These are phyloP conservation scores for Rhyzopertha dominica DNA, from an alignment of 1,140 invertebrate species.

Conservation along the genomic window DNA sequence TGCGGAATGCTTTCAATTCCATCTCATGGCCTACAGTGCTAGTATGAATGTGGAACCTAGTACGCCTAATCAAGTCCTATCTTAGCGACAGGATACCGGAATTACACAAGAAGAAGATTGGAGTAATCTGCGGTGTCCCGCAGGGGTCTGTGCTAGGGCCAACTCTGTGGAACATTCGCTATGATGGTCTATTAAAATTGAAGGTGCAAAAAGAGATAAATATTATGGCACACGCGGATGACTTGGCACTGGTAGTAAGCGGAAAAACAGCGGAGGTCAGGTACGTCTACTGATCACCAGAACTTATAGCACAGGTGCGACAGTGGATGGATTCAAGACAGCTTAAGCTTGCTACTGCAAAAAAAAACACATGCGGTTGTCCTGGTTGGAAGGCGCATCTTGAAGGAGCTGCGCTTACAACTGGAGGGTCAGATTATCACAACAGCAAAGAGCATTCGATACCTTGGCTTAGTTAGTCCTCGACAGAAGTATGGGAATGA, in stretches of 20 bases:
- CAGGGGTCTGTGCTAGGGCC: conserved; percentile 18
- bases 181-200: conserved; percentile 10
- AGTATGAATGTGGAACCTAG: no score
- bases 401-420: no score
- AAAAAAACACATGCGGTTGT: conserved; percentile 4
- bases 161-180: conserved; percentile 17
- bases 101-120: background rate
- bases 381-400: no score
- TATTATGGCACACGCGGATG: conserved; percentile 16
- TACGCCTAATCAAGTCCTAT: conserved; percentile 14
- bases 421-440: conserved; percentile 16
- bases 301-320: no score
- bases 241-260: conserved; percentile 10
- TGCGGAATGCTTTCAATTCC: no score
- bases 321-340: conserved; percentile 2
- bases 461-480: no score
- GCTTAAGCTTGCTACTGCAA: background rate
- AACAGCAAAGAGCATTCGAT: no score
- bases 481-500: no score
- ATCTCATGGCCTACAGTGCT: no score
- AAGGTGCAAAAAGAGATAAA: background rate
- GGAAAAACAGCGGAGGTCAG: conserved; percentile 6
- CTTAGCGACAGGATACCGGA: conserved; percentile 3
- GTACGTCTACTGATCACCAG: no score
- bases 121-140: conserved; percentile 10